These are phyloP conservation scores for Takifugu ocellatus DNA, from an alignment of 2,797 vertebrate species.

Conservation along the genomic window DNA sequence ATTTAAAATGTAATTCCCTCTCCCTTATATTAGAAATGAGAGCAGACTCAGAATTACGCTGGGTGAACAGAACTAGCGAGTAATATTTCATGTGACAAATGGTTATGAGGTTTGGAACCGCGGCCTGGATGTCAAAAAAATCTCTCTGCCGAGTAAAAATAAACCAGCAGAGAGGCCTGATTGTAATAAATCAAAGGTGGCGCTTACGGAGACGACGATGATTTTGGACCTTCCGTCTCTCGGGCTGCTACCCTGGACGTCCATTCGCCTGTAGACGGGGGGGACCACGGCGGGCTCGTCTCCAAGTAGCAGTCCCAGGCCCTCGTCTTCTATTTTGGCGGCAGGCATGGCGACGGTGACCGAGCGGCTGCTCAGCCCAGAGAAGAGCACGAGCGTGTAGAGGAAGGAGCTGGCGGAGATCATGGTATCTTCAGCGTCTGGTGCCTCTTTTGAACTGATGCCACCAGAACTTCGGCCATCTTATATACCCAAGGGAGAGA, in stretches of 20 bases:
- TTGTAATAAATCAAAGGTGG: background rate
- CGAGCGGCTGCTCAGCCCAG: slow-evolving; percentile 73
- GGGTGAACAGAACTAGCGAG: too few relatives aligned
- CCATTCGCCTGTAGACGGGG: slow-evolving; percentile 60
- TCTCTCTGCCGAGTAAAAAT: background rate
- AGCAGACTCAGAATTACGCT: too few relatives aligned
- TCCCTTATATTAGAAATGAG: too few relatives aligned
- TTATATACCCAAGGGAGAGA: slow-evolving; percentile 53
- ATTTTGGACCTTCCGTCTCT: slow-evolving; percentile 71
- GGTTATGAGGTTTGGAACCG: too few relatives aligned
- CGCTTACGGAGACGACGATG: slow-evolving; percentile 68
- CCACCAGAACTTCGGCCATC: background rate
- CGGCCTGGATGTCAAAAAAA: too few relatives aligned
- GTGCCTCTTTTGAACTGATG: slow-evolving; percentile 8
- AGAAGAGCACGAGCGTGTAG: slow-evolving; percentile 79
- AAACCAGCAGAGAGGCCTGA: background rate
- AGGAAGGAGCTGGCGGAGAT: slow-evolving; percentile 71
- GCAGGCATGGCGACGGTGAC: slow-evolving; percentile 72
- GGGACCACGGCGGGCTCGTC: slow-evolving; percentile 59
- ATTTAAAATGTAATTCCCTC: background rate
- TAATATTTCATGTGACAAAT: too few relatives aligned
- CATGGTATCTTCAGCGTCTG: slow-evolving; percentile 60
- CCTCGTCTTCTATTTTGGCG: slow-evolving; percentile 64
- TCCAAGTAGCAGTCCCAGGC: slow-evolving; percentile 58
- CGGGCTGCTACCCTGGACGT: slow-evolving; percentile 65